These are phyloP conservation scores for Margaritifera margaritifera DNA, from an alignment of 2,888 invertebrate species.

Conservation along the genomic window DNA sequence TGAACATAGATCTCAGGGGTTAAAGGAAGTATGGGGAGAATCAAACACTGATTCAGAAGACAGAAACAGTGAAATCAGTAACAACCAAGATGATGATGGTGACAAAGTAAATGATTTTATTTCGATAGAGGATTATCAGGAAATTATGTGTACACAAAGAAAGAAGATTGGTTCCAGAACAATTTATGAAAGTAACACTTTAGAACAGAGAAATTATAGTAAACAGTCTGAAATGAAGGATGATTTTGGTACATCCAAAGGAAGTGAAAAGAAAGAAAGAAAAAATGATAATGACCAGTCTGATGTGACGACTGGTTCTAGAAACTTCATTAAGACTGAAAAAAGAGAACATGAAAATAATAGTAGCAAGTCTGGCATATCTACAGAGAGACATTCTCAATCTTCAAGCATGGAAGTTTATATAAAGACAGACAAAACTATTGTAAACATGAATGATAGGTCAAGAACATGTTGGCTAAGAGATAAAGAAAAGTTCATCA, in stretches of 20 bases:
- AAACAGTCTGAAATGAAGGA: background rate
- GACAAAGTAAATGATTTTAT: constrained; percentile 9
- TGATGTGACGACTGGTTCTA: too few species aligned
- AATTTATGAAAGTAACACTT: background rate
- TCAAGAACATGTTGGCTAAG: too few species aligned
- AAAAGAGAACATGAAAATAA: too few species aligned
- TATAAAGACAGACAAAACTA: too few species aligned
- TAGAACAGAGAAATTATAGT: background rate
- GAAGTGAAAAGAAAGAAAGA: too few species aligned
- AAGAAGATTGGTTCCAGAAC: constrained; percentile 1
- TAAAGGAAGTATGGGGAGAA: constrained; percentile 43
- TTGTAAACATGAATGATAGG: too few species aligned
- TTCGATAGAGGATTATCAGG: constrained; percentile 32
- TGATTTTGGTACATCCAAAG: background rate
- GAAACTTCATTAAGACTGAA: too few species aligned
- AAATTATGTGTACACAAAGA: constrained; percentile 35
- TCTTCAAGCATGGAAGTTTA: too few species aligned
- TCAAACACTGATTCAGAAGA: constrained; percentile 32
- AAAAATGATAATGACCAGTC: too few species aligned
- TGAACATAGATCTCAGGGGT: constrained; percentile 2
- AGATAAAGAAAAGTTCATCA: too few species aligned
- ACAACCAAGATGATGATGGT: constrained; percentile 4
- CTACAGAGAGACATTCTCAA: too few species aligned
- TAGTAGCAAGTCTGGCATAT: too few species aligned
- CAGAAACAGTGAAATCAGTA: constrained; percentile 5